A percentile compares a stretch with the other conserved stretches of the same genome.
Conservation (phyloP, 2,888 invertebrate genomes). For the Drosophila ustulata region DNA sequence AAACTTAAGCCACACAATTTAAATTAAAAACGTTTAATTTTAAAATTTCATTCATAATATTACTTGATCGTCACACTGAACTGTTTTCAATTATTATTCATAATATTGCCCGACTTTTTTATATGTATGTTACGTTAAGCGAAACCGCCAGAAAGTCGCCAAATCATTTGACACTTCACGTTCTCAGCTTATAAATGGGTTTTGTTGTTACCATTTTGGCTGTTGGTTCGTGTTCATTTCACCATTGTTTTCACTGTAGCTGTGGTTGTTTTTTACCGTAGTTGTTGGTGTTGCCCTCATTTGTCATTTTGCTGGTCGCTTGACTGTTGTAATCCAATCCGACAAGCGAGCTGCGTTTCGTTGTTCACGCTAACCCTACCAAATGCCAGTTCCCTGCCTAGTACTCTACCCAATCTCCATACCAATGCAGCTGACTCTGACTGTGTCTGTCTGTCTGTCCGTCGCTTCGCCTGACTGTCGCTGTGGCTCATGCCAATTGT, state of each 20-base stretch:
- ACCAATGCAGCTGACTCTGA: constrained; percentile 1
- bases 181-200: constrained; percentile 46
- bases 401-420: constrained; percentile 3
- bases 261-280: constrained; percentile 32
- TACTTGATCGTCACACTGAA: no score
- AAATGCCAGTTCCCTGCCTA: constrained; percentile 16
- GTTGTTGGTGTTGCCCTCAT: constrained; percentile 58
- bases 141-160: constrained; percentile 10
- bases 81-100: no score
- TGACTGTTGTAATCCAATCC: constrained; percentile 67
- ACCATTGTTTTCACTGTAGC: constrained; percentile 40
- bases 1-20: no score
- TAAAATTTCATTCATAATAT: no score
- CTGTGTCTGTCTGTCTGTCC: constrained; percentile 10
- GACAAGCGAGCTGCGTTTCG: constrained; percentile 37
- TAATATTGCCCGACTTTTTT: background rate
- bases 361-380: constrained; percentile 33
- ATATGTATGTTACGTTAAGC: background rate
- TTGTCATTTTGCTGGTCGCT: constrained; percentile 64
- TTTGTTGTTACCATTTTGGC: constrained; percentile 38
- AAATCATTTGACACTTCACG: constrained; percentile 44
- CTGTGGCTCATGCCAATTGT: constrained; percentile 74
- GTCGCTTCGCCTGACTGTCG: constrained; percentile 27
- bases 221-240: constrained; percentile 43
- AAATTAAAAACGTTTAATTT: no score